Evolutionary conservation across 2,797 vertebrate species (phyloP).

Genomic region (Harpagifer antarcticus): DNA sequence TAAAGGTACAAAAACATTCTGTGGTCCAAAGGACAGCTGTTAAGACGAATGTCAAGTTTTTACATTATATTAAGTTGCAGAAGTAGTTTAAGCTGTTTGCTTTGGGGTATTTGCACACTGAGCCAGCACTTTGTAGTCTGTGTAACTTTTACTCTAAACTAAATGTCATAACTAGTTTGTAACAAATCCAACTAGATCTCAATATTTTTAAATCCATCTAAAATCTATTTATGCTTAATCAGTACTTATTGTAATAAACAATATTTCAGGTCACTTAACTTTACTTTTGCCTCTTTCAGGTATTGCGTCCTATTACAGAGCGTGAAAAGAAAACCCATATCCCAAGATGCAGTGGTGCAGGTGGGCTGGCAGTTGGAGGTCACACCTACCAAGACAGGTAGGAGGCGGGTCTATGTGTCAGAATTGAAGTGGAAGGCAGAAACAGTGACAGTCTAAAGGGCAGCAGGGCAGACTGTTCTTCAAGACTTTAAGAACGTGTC

Average conservation of each 20-base stretch:
- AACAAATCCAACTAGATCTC: background rate
- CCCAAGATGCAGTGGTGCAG: constrained; percentile 85
- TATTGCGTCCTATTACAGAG: constrained; percentile 19
- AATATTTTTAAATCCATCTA: background rate
- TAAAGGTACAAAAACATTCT: constrained; percentile 11
- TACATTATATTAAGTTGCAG: constrained; percentile 31
- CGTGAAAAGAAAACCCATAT: constrained; percentile 75
- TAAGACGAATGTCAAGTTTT: constrained; percentile 55
- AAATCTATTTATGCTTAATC: background rate
- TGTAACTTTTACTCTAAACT: background rate
- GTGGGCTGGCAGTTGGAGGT: constrained; percentile 84
- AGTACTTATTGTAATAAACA: background rate
- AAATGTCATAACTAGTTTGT: background rate
- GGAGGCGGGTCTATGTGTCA: constrained; percentile 67
- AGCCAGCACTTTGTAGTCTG: constrained; percentile 9
- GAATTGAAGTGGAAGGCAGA: constrained; percentile 47
- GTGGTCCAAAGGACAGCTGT: constrained; percentile 67
- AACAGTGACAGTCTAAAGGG: constrained; percentile 64
- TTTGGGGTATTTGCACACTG: constrained; percentile 44
- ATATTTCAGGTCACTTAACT: constrained; percentile 19
- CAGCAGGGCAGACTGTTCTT: constrained; percentile 45
- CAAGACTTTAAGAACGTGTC: constrained; percentile 4
- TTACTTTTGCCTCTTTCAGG: constrained; percentile 43
- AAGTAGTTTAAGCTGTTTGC: constrained; percentile 52
- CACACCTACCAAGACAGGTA: constrained; percentile 84